Percentiles rank a stretch among this genome's conserved stretches.
Evolutionary conservation across 2,888 invertebrate species (phyloP).

Genomic region (Homarus gammarus): DNA sequence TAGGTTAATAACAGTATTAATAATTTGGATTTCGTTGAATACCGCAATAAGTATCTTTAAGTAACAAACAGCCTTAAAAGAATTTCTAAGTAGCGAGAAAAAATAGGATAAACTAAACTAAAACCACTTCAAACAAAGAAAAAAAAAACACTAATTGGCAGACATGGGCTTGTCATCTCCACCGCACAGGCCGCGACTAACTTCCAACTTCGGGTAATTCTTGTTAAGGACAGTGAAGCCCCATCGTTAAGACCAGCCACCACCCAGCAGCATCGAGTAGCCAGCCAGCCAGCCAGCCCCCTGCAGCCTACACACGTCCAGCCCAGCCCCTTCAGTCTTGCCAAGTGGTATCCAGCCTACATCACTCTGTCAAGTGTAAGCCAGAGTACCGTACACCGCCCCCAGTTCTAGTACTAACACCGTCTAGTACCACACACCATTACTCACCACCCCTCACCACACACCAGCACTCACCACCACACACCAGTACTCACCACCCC

Average conservation of each 20-base stretch:
- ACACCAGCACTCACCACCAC: no score
- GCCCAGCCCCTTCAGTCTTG: background rate
- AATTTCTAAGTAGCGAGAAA: conserved; percentile 3
- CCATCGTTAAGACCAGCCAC: conserved; percentile 32
- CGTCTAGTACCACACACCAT: background rate
- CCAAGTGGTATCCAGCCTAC: background rate
- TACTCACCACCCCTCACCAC: no score
- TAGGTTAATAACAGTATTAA: conserved; percentile 68
- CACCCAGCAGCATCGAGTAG: background rate
- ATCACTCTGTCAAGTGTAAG: background rate
- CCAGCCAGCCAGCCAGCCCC: conserved; percentile 3
- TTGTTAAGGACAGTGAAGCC: conserved; percentile 53
- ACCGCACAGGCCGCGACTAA: conserved; percentile 43
- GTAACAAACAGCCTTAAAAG: conserved; percentile 18
- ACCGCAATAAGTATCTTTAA: background rate
- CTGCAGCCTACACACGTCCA: background rate
- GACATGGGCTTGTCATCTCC: conserved; percentile 62
- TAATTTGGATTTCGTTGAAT: conserved; percentile 47
- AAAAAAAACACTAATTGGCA: conserved; percentile 64
- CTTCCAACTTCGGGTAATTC: conserved; percentile 56
- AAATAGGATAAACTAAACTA: conserved; percentile 17
- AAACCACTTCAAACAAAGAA: conserved; percentile 40
- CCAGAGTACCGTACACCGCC: no score
- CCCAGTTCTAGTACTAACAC: no score
- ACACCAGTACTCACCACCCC: no score